phyloP scores from a whole-genome alignment of 2,113 vertebrate genomes.

The Atlantisia rogersi region DNA sequence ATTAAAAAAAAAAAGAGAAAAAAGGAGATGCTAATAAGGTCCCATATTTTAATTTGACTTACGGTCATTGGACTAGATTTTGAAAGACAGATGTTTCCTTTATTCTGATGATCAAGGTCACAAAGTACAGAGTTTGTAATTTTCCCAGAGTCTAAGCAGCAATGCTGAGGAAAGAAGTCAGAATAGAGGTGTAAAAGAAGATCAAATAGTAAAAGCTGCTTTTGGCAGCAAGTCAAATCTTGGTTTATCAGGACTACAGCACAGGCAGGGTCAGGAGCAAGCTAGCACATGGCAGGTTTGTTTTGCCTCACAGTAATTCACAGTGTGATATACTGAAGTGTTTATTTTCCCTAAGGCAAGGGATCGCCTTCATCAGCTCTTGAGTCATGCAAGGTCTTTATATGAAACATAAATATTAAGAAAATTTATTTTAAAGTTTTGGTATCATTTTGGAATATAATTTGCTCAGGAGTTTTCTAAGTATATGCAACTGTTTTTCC shows the following conservation, averaged over 20 bases:
- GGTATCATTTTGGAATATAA: background rate
- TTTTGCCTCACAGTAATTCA: background rate
- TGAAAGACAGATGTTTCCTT: background rate
- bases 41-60: background rate
- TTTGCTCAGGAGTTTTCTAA: background rate
- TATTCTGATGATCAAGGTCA: background rate
- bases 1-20: background rate
- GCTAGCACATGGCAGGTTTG: background rate
- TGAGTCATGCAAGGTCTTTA: background rate
- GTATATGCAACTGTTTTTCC: background rate
- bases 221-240: background rate
- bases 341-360: background rate
- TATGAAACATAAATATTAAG: background rate
- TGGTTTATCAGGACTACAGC: background rate
- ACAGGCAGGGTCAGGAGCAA: background rate
- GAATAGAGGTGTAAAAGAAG: background rate
- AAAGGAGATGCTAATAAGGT: background rate
- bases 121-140: background rate
- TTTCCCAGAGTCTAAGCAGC: background rate
- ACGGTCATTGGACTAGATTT: background rate
- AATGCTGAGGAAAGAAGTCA: accelerated
- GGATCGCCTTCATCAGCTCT: background rate
- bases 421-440: background rate
- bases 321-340: background rate
- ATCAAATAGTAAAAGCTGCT: background rate